phyloP scores from a whole-genome alignment of 1,140 invertebrate genomes.

The Philotrypesis tridentata region DNA sequence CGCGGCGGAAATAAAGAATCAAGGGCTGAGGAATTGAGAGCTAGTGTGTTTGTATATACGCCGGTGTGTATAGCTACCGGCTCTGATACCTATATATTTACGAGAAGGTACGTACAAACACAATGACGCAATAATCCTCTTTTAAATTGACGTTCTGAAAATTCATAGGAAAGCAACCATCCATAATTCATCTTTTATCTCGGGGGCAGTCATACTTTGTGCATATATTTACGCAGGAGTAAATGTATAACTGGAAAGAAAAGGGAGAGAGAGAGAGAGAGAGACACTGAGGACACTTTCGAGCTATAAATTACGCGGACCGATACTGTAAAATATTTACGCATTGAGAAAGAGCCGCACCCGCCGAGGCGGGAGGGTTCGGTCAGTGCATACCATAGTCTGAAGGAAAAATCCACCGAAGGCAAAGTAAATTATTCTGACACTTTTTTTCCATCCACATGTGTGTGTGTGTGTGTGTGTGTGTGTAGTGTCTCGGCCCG shows the following conservation, averaged over 20 bases:
- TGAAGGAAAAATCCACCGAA: conserved; percentile 4
- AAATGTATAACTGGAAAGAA: too few relatives aligned
- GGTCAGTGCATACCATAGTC: not conserved
- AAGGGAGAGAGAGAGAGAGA: not conserved
- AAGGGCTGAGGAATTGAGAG: not conserved
- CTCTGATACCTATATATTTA: too few relatives aligned
- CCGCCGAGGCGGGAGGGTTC: not conserved
- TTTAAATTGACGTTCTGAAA: conserved; percentile 21
- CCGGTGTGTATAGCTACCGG: too few relatives aligned
- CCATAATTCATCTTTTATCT: conserved; percentile 32
- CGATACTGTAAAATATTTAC: conserved; percentile 32
- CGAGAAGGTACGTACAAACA: not conserved
- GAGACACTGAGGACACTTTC: not conserved
- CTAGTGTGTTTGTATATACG: not conserved
- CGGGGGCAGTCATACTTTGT: not conserved
- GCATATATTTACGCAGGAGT: not conserved
- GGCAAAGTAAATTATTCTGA: conserved; percentile 29
- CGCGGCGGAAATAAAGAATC: conserved; percentile 22
- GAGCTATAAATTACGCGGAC: conserved; percentile 15
- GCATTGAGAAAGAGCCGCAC: not conserved
- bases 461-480: too few relatives aligned
- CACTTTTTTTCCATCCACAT: not conserved
- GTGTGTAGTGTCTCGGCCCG: too few relatives aligned
- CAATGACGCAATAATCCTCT: conserved; percentile 15
- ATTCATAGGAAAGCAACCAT: conserved; percentile 27